Evolutionary conservation across 1,140 invertebrate genomes (phyloP).

Genomic region (Cherax destructor): DNA sequence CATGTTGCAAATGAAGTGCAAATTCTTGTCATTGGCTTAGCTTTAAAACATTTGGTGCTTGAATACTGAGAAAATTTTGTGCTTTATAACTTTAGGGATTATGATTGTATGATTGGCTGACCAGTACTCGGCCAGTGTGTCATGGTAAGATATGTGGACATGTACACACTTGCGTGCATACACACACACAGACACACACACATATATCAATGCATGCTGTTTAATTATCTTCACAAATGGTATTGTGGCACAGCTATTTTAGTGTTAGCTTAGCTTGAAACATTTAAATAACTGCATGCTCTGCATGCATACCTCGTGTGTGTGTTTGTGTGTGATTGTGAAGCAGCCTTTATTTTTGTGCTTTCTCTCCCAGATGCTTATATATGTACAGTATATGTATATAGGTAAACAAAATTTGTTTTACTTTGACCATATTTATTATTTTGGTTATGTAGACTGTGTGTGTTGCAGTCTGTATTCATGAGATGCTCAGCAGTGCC

Average conservation of each 20-base stretch:
- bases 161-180: neutral
- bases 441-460: neutral
- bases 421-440: neutral
- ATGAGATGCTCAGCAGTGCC: neutral
- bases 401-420: neutral
- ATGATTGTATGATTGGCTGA: conserved; percentile 21
- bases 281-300: conserved; percentile 50
- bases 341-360: conserved; percentile 15
- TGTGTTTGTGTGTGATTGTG: conserved; percentile 37
- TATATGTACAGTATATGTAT: neutral
- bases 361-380: neutral
- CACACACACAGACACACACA: conserved; percentile 3
- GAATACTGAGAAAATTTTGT: conserved; percentile 7
- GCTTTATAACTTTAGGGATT: conserved; percentile 8
- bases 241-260: neutral
- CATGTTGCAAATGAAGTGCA: conserved; percentile 32
- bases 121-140: conserved; percentile 37
- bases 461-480: conserved; percentile 2
- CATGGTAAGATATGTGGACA: conserved; percentile 2
- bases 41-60: conserved; percentile 21
- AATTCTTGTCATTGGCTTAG: conserved; percentile 31
- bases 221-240: conserved; percentile 10
- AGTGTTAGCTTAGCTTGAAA: conserved; percentile 23
- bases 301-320: conserved; percentile 43
- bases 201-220: conserved; percentile 42